Percentiles rank a stretch among this genome's conserved stretches.
Evolutionary conservation across 2,113 vertebrate species (phyloP).

Genomic region (Aythya baeri): DNA sequence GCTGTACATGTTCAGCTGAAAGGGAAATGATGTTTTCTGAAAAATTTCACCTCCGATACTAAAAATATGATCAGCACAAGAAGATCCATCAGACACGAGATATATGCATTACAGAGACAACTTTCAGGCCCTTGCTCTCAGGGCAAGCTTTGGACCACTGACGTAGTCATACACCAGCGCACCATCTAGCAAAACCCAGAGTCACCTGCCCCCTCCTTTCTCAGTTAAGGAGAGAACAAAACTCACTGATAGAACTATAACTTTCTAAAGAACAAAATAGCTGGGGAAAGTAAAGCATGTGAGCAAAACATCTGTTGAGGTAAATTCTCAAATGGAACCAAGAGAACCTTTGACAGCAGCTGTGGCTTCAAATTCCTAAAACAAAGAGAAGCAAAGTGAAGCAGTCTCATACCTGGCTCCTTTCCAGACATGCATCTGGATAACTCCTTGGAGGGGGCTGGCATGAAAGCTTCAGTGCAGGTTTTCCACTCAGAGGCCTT

Average conservation of each 20-base stretch:
- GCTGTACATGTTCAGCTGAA: slow-evolving; percentile 14
- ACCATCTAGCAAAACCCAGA: background rate
- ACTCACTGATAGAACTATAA: background rate
- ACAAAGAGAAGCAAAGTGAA: background rate
- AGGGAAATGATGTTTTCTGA: background rate
- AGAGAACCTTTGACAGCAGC: background rate
- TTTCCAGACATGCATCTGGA: rapidly evolving
- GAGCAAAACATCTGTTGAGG: background rate
- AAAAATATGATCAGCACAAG: background rate
- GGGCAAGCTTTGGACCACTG: background rate
- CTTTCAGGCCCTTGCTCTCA: background rate
- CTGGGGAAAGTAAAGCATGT: background rate
- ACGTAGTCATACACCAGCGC: background rate
- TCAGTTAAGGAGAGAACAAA: background rate
- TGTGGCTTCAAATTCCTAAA: background rate
- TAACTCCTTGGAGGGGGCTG: background rate
- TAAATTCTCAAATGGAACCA: background rate
- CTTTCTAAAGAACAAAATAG: background rate
- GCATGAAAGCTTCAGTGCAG: background rate
- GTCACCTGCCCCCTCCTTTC: background rate
- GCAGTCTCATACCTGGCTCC: background rate
- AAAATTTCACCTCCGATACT: background rate
- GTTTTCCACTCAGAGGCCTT: background rate
- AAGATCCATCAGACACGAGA: background rate
- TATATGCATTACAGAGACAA: background rate